Conservation (phyloP, 1,140 invertebrate genomes). For the Contarinia nasturtii region DNA sequence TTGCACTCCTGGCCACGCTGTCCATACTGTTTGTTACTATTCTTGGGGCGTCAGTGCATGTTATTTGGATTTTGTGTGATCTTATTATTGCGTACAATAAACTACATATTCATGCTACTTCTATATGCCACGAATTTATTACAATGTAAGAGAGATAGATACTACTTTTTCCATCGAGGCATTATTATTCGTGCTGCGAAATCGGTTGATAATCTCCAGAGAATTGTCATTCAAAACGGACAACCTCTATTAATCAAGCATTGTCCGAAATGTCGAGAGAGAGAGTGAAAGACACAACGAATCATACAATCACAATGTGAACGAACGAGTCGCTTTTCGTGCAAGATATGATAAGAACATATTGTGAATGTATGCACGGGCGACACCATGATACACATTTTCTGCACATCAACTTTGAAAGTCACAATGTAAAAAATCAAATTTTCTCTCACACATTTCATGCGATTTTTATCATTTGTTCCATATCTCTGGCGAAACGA, state of each 20-base stretch:
- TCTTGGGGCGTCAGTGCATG: not conserved
- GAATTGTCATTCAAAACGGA: slow-evolving; percentile 3
- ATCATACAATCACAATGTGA: too few species aligned
- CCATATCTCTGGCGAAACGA: too few species aligned
- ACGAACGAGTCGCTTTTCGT: too few species aligned
- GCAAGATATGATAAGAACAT: too few species aligned
- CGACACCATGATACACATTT: too few species aligned
- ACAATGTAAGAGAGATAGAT: not conserved
- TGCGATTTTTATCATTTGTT: too few species aligned
- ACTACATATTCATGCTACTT: not conserved
- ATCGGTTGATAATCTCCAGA: slow-evolving; percentile 2
- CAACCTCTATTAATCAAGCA: slow-evolving; percentile 3
- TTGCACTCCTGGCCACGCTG: too few species aligned
- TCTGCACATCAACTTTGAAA: too few species aligned
- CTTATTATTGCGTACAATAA: not conserved
- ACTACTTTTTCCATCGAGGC: not conserved
- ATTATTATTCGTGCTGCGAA: slow-evolving; percentile 2
- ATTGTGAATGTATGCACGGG: too few species aligned
- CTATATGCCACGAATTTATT: not conserved
- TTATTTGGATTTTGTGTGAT: not conserved
- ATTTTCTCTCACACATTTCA: too few species aligned
- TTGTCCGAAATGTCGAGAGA: not conserved
- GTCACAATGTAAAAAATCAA: too few species aligned
- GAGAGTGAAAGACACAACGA: too few species aligned
- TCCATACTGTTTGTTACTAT: not conserved